phyloP scores from a whole-genome alignment of 2,797 vertebrate species.

The Helarctos malayanus region DNA sequence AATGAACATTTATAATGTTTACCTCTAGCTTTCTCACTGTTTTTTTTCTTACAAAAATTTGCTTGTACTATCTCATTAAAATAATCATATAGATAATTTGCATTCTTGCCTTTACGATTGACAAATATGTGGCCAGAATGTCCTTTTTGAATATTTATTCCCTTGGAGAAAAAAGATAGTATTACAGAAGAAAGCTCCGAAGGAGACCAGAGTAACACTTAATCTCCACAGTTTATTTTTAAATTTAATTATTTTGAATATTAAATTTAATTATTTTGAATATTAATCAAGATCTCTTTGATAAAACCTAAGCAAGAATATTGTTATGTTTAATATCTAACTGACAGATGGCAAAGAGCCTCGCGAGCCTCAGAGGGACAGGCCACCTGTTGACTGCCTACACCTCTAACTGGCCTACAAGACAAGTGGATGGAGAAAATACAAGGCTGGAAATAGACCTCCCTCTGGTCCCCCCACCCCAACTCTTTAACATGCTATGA shows the following conservation, averaged over 20 bases:
- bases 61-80: neutral
- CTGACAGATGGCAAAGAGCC: neutral
- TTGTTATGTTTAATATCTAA: neutral
- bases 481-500: neutral
- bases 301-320: constrained; percentile 1
- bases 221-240: neutral
- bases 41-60: neutral
- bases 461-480: fast-evolving
- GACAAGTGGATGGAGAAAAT: neutral
- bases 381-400: neutral
- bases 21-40: neutral
- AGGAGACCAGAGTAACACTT: neutral
- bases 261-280: constrained; percentile 19
- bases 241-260: neutral
- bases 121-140: neutral
- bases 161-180: neutral
- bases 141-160: neutral
- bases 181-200: fast-evolving
- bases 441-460: neutral
- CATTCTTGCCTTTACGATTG: neutral
- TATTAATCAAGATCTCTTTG: neutral
- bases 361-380: neutral
- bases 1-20: neutral
- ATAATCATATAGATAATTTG: neutral
- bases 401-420: neutral